Base-by-base conservation (phyloP, 2,113 vertebrate species). In the Sclerurus mexicanus region DNA sequence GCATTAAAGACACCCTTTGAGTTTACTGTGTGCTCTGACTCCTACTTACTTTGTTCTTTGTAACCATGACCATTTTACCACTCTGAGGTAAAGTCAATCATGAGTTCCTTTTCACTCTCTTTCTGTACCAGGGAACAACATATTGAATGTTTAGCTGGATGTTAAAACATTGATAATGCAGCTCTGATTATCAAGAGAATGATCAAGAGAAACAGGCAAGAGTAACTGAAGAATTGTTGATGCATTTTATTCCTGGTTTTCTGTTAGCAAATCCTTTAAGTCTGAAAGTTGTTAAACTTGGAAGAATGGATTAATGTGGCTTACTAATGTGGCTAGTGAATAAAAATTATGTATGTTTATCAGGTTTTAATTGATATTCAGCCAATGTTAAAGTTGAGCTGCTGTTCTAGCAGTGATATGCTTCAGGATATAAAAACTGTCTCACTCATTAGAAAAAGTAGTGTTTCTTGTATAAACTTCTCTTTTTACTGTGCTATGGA, bases 21-120 rank as follows among this genome's bases (percentile, higher is more conserved):
- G 28, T 78, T 77, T 71, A 35, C 8, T 1, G 0, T 66, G 19
- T 58, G 10, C 24, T 40, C 8, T 56, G 6, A 21, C n/a, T 84
- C 19, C 20, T 60, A 6, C 14, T 12, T 80, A 17, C 8, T 31
- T 60, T 66, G 14, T 53, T 13, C 24, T 66, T 56, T 53, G 46
- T 44, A 74, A 71, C 4, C 1, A 3, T 0, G 1, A 7, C 11
- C 4, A 4, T 44, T 40, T 25, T 33, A 71, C 3, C 27, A 63
- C 9, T 75, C 47, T 79, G 39, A 55, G 20, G 18, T 67, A 37
- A 87, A 71, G 31, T n/a, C 24, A 52, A 6, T 66, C 5, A 25
- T 40, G 24, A 59, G 4, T 37, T 63, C 14, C 55, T 58, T 31
- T 31, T 74, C 17, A 53, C 4, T 5, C 4, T 53, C 13, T 44